Percentiles rank a stretch among this genome's conserved stretches.
These are phyloP conservation scores for Anguilla marmorata DNA, from an alignment of 2,797 vertebrate species.

Conservation along the genomic window DNA sequence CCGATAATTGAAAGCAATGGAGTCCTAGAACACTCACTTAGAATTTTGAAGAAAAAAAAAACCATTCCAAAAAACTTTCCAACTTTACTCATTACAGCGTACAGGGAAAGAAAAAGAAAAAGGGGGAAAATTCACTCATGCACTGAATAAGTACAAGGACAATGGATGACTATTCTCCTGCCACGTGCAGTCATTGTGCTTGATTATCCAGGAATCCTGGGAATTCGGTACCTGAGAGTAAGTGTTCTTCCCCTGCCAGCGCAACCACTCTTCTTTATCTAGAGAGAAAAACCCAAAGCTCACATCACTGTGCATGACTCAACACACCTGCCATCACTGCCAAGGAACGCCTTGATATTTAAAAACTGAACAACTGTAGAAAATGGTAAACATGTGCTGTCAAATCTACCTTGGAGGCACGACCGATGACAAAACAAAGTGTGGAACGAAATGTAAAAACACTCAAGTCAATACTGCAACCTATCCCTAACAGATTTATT, in stretches of 20 bases:
- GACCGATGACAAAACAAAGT: neutral
- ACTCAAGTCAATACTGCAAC: neutral
- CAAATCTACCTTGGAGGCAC: neutral
- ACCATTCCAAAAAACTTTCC: neutral
- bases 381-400: neutral
- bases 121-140: neutral
- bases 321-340: neutral
- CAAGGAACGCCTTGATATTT: neutral
- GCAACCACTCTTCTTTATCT: conserved; percentile 68
- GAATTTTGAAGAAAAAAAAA: too few relatives aligned
- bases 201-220: neutral
- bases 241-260: conserved; percentile 54
- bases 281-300: conserved; percentile 25
- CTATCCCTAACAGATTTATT: neutral
- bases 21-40: too few relatives aligned
- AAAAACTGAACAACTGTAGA: neutral
- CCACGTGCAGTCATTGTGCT: neutral
- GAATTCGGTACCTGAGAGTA: conserved; percentile 62
- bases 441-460: neutral
- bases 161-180: neutral
- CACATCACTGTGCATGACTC: neutral
- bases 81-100: neutral
- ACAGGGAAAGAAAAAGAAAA: neutral
- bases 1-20: too few relatives aligned
- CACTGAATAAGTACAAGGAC: neutral